Evolutionary conservation across 1,140 invertebrate genomes (phyloP), one percentile per base, ranked within the genome.

Genomic region (Plutomurus gul): DNA sequence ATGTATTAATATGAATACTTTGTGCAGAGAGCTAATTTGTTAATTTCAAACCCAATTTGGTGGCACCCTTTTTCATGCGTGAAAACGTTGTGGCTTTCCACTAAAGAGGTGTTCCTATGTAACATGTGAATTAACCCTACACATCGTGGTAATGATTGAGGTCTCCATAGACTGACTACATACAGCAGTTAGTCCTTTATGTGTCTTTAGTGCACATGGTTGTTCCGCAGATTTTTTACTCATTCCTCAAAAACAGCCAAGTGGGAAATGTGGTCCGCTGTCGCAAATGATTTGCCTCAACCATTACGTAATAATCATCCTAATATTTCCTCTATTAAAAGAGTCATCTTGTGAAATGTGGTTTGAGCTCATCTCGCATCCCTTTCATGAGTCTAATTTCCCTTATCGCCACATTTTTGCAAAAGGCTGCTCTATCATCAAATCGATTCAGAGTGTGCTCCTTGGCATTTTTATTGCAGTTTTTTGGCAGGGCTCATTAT

Each of bases 381-480:
- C 51, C 39, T 77, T 77, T 77, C 75, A 77, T 77, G 75, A 77
- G 75, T 27, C 75, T 77, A 77, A 77, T 77, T 77, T 77, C 37
- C 75, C 75, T 30, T 77, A 43, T 77, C 65, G 71, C 37, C 43
- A 73, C 71, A 40, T 73, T 47, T 73, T 47, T 47, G 37, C 43
- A 40, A 73, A 73, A 73, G 71, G 71, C 37, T 43, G 20, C 75
- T 65, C 39, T 49, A 76, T 76, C 74, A 56, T 76, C 47, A 56
- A 77, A 77, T 77, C 75, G 75, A 77, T 77, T 65, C 51, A 70
- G 75, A 77, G 46, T 46, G 37, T 77, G 75, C 75, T 77, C 75
- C 75, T 49, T 77, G 75, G 75, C 75, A 77, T 77, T 77, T 77
- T 77, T 77, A 77, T 77, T 77, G 40, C 75, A 70, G 36, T 77